These are phyloP conservation scores for Cataglyphis cursor DNA, from an alignment of 2,888 invertebrate genomes.

Conservation along the genomic window DNA sequence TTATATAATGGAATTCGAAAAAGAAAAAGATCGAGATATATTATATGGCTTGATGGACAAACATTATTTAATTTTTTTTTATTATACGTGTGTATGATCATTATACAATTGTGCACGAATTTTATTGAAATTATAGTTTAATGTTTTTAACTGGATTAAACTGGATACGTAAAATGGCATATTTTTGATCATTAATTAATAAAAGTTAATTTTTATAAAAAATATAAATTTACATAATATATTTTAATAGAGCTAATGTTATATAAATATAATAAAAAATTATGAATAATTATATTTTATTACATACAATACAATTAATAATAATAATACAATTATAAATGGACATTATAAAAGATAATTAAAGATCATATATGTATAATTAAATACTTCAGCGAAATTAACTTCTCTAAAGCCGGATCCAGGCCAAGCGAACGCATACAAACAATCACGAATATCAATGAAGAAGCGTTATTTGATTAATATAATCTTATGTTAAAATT, in stretches of 20 bases:
- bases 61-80: neutral
- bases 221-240: neutral
- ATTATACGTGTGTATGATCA: neutral
- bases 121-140: neutral
- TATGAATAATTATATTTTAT: neutral
- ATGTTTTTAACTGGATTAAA: neutral
- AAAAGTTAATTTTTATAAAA: neutral
- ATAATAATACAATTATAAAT: neutral
- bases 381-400: neutral
- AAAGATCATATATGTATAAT: neutral
- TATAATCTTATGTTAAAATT: neutral
- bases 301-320: neutral
- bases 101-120: neutral
- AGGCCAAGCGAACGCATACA: neutral
- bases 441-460: neutral
- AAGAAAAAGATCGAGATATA: neutral
- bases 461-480: slow-evolving; percentile 5
- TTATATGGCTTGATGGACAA: neutral
- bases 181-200: neutral
- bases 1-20: neutral
- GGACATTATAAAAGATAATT: neutral
- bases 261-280: slow-evolving; percentile 2
- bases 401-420: neutral
- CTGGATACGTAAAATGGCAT: neutral
- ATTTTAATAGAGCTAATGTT: neutral